Percentiles rank a stretch among this genome's conserved stretches.
Evolutionary conservation across 2,113 vertebrate genomes (phyloP).

Genomic region (Tupaia tana): DNA sequence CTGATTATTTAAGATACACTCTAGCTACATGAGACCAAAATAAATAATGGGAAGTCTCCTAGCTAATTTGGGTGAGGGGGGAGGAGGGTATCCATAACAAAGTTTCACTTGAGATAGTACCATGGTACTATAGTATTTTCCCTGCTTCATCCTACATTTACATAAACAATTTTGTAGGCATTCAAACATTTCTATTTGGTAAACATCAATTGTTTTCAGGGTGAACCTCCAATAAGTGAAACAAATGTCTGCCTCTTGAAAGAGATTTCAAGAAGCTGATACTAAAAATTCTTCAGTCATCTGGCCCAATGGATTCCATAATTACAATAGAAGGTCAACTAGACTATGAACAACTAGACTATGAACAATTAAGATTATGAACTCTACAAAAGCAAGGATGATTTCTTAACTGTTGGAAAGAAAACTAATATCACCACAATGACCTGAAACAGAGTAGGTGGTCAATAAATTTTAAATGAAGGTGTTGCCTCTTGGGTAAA

Average conservation of each 20-base stretch:
- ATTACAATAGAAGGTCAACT: not conserved
- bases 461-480: not conserved
- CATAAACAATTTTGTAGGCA: not conserved
- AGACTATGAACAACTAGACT: no score
- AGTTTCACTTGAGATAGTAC: not conserved
- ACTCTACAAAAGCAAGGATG: not conserved
- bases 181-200: not conserved
- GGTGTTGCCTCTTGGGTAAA: not conserved
- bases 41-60: not conserved
- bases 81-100: not conserved
- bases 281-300: not conserved
- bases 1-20: not conserved
- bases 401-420: constrained; percentile 12
- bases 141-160: constrained; percentile 32
- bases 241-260: not conserved
- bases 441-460: not conserved
- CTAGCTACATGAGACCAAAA: not conserved
- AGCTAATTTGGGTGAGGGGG: not conserved
- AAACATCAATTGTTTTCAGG: not conserved
- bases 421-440: not conserved
- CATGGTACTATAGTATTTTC: not conserved
- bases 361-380: not conserved
- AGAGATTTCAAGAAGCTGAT: not conserved
- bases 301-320: not conserved
- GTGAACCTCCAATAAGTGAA: not conserved